phyloP scores from a whole-genome alignment of 2,888 invertebrate species.

The Boloria selene region DNA sequence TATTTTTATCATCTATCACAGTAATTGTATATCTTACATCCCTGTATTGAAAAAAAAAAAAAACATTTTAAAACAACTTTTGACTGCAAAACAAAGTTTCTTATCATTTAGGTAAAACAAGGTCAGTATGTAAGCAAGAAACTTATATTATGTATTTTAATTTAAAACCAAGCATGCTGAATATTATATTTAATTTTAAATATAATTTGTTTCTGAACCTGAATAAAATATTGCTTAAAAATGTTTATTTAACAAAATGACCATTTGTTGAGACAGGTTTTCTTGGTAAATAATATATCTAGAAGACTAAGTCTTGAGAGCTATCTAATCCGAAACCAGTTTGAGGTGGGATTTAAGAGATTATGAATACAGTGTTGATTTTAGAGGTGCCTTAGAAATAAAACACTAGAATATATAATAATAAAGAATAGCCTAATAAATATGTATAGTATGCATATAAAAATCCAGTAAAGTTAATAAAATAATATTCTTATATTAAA shows the following conservation, averaged over 20 bases:
- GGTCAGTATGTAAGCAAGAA: slow-evolving; percentile 27
- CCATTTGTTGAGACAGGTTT: slow-evolving; percentile 7
- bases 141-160: neutral
- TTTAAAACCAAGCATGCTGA: neutral
- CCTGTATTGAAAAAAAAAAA: too few species aligned
- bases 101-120: slow-evolving; percentile 29
- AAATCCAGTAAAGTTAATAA: too few species aligned
- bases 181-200: neutral
- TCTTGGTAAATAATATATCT: slow-evolving; percentile 6
- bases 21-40: too few species aligned
- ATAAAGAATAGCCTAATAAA: too few species aligned
- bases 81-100: slow-evolving; percentile 2
- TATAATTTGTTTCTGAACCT: neutral
- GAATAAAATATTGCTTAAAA: too few species aligned
- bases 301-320: slow-evolving; percentile 12
- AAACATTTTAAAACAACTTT: neutral
- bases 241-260: slow-evolving; percentile 13
- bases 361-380: slow-evolving; percentile 6
- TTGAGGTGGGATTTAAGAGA: neutral
- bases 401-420: neutral
- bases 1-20: neutral
- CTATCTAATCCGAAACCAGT: slow-evolving; percentile 13
- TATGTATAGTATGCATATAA: too few species aligned
- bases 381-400: neutral
- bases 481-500: too few species aligned